These are phyloP conservation scores for Hypena proboscidalis DNA, from an alignment of 2,888 invertebrate species.

Conservation along the genomic window DNA sequence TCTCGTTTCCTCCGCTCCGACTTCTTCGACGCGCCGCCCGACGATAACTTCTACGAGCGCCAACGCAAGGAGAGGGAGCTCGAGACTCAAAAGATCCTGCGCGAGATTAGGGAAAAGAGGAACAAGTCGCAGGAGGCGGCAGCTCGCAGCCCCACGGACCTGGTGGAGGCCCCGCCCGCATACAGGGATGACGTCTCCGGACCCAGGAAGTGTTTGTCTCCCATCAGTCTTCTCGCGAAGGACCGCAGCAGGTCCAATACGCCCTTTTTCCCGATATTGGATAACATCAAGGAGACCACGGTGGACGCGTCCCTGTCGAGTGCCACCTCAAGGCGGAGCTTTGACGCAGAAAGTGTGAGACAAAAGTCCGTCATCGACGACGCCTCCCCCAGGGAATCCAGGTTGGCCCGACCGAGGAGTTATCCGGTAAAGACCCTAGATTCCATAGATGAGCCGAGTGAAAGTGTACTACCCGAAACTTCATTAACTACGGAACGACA, in stretches of 20 bases:
- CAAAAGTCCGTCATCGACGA: conserved; percentile 57
- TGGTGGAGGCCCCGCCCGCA: conserved; percentile 44
- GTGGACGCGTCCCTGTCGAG: conserved; percentile 54
- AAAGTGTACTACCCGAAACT: conserved; percentile 49
- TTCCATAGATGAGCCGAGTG: conserved; percentile 57
- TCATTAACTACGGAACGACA: conserved; percentile 52
- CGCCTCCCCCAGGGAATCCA: conserved; percentile 65
- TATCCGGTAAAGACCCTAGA: conserved; percentile 81
- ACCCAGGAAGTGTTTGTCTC: conserved; percentile 69
- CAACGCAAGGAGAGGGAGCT: conserved; percentile 88
- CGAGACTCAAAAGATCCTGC: conserved; percentile 88
- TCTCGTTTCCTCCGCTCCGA: conserved; percentile 90
- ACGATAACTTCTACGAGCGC: conserved; percentile 87
- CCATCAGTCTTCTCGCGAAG: conserved; percentile 61
- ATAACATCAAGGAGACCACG: conserved; percentile 77
- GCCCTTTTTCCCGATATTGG: conserved; percentile 80
- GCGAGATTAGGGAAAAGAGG: conserved; percentile 88
- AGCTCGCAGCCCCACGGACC: conserved; percentile 57
- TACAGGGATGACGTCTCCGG: conserved; percentile 54
- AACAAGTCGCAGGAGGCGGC: conserved; percentile 68
- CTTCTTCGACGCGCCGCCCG: conserved; percentile 89
- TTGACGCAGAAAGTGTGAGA: conserved; percentile 43
- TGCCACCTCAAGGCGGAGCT: conserved; percentile 41
- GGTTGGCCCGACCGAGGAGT: conserved; percentile 84
- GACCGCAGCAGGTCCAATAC: conserved; percentile 79